Percentiles rank a stretch among this genome's conserved stretches.
These are phyloP conservation scores for Drosophila teissieri DNA, from an alignment of 1,140 invertebrate genomes.

Conservation along the genomic window DNA sequence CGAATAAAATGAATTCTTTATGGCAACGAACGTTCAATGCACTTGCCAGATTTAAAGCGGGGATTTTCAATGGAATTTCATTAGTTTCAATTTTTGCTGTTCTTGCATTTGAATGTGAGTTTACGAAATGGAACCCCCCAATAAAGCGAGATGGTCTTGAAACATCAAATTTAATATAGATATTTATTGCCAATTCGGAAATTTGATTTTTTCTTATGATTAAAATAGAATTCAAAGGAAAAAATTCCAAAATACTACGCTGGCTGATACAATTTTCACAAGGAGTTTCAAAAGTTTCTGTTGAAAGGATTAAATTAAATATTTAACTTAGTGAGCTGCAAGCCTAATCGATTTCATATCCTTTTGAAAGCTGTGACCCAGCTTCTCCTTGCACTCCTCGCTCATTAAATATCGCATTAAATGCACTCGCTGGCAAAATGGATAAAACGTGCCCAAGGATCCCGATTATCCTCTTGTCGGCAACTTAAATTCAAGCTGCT, in stretches of 20 bases:
- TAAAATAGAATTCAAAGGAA: too few species aligned
- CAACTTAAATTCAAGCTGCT: neutral
- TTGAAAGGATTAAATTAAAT: too few species aligned
- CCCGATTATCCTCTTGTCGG: neutral
- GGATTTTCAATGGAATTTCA: slow-evolving; percentile 6
- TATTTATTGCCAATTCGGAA: neutral
- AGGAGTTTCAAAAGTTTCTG: too few species aligned
- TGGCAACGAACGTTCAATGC: slow-evolving; percentile 45
- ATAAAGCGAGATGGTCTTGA: neutral
- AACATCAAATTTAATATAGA: neutral
- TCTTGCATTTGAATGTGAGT: neutral
- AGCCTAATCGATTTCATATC: neutral
- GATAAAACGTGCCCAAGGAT: neutral
- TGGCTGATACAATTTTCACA: too few species aligned
- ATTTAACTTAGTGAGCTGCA: neutral
- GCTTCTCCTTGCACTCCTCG: neutral
- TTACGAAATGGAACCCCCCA: neutral
- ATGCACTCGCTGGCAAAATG: slow-evolving; percentile 20
- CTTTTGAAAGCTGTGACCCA: neutral
- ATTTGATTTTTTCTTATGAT: neutral
- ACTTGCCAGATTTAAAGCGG: slow-evolving; percentile 16
- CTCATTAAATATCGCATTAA: slow-evolving; percentile 6
- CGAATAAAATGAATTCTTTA: slow-evolving; percentile 15
- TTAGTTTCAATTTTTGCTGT: slow-evolving; percentile 3
- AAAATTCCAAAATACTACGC: too few species aligned